phyloP scores from a whole-genome alignment of 2,888 invertebrate genomes.

The Yponomeuta plumbellus region DNA sequence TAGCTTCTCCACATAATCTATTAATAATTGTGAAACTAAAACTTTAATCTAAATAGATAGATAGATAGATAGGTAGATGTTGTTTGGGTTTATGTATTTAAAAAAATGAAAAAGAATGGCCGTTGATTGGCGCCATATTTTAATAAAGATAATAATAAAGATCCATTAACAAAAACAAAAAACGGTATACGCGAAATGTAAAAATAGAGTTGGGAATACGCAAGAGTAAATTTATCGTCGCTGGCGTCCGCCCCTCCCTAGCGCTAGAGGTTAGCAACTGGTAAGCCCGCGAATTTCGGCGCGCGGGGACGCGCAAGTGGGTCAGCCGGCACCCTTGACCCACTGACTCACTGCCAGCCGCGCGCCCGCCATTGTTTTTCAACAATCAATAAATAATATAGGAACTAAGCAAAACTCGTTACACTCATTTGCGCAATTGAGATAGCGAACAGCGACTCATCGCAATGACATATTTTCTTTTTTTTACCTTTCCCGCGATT shows the following conservation, averaged over 20 bases:
- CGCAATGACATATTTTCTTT: slow-evolving; percentile 40
- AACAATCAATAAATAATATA: slow-evolving; percentile 75
- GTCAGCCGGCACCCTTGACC: slow-evolving; percentile 68
- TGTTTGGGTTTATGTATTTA: no score
- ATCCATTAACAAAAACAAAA: background rate
- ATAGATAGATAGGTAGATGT: no score
- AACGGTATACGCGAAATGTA: background rate
- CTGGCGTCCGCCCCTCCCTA: slow-evolving; percentile 8
- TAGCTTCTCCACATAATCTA: no score
- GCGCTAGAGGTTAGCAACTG: slow-evolving; percentile 61
- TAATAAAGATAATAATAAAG: background rate
- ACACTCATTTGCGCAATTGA: slow-evolving; percentile 58
- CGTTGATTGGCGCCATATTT: no score
- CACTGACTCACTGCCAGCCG: slow-evolving; percentile 68
- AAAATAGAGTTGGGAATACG: background rate
- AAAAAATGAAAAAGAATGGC: no score
- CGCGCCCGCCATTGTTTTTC: slow-evolving; percentile 71
- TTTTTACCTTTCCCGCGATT: slow-evolving; percentile 41
- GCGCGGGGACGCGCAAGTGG: slow-evolving; percentile 65
- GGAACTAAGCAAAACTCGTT: slow-evolving; percentile 55
- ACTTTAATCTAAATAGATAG: no score
- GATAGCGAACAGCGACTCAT: slow-evolving; percentile 38
- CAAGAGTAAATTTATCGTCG: background rate
- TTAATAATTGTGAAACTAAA: no score
- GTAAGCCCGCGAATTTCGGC: slow-evolving; percentile 70